These are phyloP conservation scores for Lasioglossum calceatum DNA, from an alignment of 2,888 invertebrate genomes.

Conservation along the genomic window DNA sequence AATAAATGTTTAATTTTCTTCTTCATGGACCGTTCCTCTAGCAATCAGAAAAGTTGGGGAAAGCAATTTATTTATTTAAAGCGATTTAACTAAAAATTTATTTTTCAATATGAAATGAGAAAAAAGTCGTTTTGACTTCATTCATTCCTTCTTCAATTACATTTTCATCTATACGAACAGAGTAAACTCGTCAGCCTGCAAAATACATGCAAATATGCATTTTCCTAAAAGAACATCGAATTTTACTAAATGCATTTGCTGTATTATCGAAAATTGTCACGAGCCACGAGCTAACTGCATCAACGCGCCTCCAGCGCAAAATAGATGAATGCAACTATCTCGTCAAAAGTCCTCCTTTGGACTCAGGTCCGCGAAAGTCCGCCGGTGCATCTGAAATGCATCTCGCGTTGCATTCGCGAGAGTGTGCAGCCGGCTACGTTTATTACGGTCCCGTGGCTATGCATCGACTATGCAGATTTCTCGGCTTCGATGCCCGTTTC, in stretches of 20 bases:
- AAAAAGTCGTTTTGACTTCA: neutral
- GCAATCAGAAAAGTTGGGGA: neutral
- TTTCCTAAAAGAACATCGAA: neutral
- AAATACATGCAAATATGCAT: neutral
- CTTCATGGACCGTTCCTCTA: neutral
- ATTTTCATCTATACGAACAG: too few relatives aligned
- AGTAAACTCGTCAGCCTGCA: neutral
- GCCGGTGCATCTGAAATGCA: neutral
- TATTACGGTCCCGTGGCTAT: conserved; percentile 24
- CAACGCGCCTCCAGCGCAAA: neutral
- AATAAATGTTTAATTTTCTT: neutral
- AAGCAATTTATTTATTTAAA: neutral
- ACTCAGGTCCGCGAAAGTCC: neutral
- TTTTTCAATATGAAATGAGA: neutral
- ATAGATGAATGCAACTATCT: neutral
- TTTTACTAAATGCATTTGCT: neutral
- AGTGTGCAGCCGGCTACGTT: neutral
- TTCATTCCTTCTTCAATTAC: neutral
- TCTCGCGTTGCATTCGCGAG: neutral
- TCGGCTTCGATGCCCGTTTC: neutral
- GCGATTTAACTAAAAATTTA: too few relatives aligned
- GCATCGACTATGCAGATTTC: conserved; percentile 35
- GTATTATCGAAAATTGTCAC: neutral
- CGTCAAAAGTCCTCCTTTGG: neutral
- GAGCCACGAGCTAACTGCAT: neutral